Conservation (phyloP, 2,113 vertebrate genomes). For the Cyprinodon tularosa region DNA sequence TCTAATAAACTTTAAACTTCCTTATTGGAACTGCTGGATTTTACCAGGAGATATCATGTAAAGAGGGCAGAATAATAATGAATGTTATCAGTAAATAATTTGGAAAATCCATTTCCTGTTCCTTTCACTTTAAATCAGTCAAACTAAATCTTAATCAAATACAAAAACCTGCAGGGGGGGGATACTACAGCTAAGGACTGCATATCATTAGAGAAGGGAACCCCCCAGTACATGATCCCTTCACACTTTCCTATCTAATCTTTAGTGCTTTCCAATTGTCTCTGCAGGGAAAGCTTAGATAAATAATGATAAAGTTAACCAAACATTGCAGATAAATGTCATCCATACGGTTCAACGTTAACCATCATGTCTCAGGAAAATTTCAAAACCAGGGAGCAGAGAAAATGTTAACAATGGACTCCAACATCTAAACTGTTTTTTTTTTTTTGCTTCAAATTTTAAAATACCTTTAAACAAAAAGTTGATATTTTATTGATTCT, state of each 20-base stretch:
- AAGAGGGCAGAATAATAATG: no score
- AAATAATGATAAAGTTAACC: constrained; percentile 2
- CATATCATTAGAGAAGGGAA: no score
- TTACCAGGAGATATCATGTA: no score
- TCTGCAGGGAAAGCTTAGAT: neutral
- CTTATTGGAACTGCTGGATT: no score
- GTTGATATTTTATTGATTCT: neutral
- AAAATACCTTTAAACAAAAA: neutral
- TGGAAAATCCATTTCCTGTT: no score
- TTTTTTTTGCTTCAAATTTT: no score
- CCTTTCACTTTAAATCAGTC: no score
- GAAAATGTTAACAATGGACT: neutral
- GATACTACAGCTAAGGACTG: no score
- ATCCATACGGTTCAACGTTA: neutral
- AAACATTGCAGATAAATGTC: neutral
- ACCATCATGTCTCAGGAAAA: neutral
- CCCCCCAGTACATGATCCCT: neutral
- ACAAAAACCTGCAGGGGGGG: no score
- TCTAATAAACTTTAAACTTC: no score
- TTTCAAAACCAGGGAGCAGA: constrained; percentile 4
- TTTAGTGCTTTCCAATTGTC: neutral
- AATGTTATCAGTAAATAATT: no score
- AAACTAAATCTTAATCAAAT: no score
- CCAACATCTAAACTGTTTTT: neutral
- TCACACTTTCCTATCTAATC: neutral